Evolutionary conservation across 1,140 invertebrate genomes (phyloP).

Genomic region (Euura lappo): DNA sequence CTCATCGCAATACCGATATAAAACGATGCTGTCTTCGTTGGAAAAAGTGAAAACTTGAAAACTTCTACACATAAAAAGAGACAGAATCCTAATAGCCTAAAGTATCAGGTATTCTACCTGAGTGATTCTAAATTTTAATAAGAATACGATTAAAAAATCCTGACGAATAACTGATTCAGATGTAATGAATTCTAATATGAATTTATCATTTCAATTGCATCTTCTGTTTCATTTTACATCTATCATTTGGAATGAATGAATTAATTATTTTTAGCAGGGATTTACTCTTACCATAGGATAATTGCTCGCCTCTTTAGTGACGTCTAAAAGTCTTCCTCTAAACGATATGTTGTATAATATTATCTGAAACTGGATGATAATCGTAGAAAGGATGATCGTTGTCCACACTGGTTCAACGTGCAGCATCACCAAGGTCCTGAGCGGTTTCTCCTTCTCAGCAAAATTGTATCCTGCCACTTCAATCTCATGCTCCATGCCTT

Average conservation of each 20-base stretch:
- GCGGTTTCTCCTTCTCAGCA: neutral
- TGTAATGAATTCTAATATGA: no score
- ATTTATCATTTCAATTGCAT: neutral
- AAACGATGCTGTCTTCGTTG: no score
- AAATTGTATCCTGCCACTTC: neutral
- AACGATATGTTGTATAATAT: neutral
- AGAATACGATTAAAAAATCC: no score
- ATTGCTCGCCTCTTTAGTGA: neutral
- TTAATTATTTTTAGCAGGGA: neutral
- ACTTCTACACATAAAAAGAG: no score
- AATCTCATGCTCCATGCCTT: no score
- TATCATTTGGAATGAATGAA: neutral
- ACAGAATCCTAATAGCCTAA: no score
- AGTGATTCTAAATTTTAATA: no score
- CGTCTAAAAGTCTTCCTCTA: neutral
- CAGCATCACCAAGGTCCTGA: neutral
- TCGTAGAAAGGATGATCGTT: neutral
- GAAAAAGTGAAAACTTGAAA: no score
- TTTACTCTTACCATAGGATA: neutral
- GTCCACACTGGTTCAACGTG: neutral
- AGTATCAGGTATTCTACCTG: no score
- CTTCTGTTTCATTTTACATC: neutral
- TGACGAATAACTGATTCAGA: no score
- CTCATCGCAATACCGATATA: no score
- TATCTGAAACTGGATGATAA: neutral